Evolutionary conservation across 1,140 invertebrate genomes (phyloP), one percentile per base, ranked within the genome.

Genomic region (Drosophila carrolli): DNA sequence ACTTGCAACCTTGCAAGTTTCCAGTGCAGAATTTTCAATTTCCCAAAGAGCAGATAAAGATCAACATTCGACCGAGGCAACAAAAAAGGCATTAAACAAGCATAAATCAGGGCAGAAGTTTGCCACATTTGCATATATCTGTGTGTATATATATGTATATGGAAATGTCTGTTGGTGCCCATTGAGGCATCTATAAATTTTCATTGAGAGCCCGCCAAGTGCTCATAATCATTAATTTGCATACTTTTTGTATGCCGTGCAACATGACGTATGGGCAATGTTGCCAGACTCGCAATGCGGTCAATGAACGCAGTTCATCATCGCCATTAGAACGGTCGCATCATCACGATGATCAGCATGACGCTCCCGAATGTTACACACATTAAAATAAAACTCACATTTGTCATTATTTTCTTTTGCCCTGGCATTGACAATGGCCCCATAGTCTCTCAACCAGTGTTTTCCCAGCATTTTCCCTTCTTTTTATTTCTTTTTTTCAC

Each of bases 361-460:
- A 62, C 63, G 63, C 50, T 53, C 57, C 78, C 78, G 61, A 86
- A 86, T 75, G 82, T 78, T 81, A 63, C 81, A 86, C 68, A 53
- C 78, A 85, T 85, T 85, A 86, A 86, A 85, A 85, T 85, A 86
- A 81, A 86, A 85, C 81, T 57, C 68, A 78, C 82, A 86, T 85
- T 85, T 85, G 83, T 85, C 81, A 85, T 74, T 74, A 63, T 67
- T 75, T 48, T 61, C 11, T 50, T 14, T 54, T 37, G 48, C 46
- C 55, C 67, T 76, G 61, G 61, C 73, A 75, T 50, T 76, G 72
- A 58, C 54, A 75, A 58, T 75, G 65, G 66, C 61, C 37, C 40
- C 38, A 62, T 35, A 35, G 38, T 54, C 23, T 44, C 37, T 50
- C 14, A 5, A 29, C 16, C 27, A n/a, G 13, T 27, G 29, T 35